Evolutionary conservation across 2,888 invertebrate species (phyloP).

Genomic region (Orchesella flavescens): DNA sequence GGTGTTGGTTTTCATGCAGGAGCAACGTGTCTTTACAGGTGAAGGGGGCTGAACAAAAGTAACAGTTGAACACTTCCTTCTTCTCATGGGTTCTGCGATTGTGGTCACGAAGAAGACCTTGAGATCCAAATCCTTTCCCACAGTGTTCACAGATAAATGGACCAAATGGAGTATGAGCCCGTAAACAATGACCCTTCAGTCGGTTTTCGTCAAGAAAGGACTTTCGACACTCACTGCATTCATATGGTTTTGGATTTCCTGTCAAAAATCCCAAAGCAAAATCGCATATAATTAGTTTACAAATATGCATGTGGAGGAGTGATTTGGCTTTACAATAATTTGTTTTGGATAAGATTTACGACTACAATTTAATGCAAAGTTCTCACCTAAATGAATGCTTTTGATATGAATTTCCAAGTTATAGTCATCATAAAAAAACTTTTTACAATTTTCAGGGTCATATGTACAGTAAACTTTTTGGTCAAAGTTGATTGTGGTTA

Average conservation of each 20-base stretch:
- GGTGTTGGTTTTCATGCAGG: constrained; percentile 21
- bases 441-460: constrained; percentile 22
- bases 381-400: constrained; percentile 17
- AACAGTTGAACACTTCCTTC: background rate
- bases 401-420: constrained; percentile 23
- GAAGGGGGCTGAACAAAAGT: constrained; percentile 11
- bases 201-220: background rate
- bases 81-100: background rate
- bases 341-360: too few relatives aligned
- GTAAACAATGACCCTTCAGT: background rate
- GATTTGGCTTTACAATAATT: too few relatives aligned
- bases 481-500: background rate
- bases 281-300: background rate
- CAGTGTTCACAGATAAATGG: constrained; percentile 26
- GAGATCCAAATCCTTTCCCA: constrained; percentile 1
- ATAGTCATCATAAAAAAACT: constrained; percentile 30
- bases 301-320: too few relatives aligned
- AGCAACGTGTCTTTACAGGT: background rate
- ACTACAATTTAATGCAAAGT: too few relatives aligned
- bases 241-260: constrained; percentile 25
- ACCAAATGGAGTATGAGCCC: background rate
- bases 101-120: background rate
- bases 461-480: constrained; percentile 21
- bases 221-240: constrained; percentile 11
- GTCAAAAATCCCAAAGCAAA: background rate